Conservation (phyloP, 1,140 invertebrate genomes). For the Drosophila aff. region DNA sequence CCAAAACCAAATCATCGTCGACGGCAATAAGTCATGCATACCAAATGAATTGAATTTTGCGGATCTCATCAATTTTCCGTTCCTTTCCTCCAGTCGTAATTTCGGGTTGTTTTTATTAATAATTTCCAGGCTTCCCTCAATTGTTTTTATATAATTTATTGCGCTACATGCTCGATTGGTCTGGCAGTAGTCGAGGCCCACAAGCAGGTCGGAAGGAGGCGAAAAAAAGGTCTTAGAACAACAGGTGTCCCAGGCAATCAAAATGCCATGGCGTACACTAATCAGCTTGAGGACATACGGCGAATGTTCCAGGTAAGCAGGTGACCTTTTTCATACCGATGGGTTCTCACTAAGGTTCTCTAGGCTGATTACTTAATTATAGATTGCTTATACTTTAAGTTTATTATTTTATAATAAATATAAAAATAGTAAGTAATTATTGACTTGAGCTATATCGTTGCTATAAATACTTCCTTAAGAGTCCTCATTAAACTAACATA, state of each 20-base stretch:
- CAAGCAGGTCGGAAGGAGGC: not conserved
- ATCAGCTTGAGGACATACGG: slow-evolving; percentile 52
- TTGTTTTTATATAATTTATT: slow-evolving; percentile 80
- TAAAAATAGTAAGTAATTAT: not conserved
- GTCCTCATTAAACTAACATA: not conserved
- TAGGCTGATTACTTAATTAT: too few species aligned
- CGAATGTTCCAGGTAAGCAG: slow-evolving; percentile 26
- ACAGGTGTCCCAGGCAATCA: slow-evolving; percentile 63
- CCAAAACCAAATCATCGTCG: slow-evolving; percentile 36
- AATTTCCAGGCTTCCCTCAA: slow-evolving; percentile 30
- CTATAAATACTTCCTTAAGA: not conserved
- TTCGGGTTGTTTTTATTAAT: slow-evolving; percentile 44
- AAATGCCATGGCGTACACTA: slow-evolving; percentile 56
- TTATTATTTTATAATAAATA: not conserved
- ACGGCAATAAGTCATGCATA: slow-evolving; percentile 72
- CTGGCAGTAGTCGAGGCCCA: slow-evolving; percentile 6
- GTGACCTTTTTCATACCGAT: not conserved
- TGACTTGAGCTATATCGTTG: not conserved
- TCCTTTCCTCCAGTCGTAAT: not conserved
- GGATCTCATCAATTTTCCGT: slow-evolving; percentile 20
- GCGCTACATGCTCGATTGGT: slow-evolving; percentile 63
- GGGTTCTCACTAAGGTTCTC: not conserved
- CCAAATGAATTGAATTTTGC: slow-evolving; percentile 58
- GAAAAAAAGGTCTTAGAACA: slow-evolving; percentile 41
- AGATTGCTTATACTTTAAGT: not conserved